A percentile compares a stretch with the other conserved stretches of the same genome.
These are phyloP conservation scores for Crocidura indochinensis DNA, from an alignment of 2,797 vertebrate species.

Conservation along the genomic window DNA sequence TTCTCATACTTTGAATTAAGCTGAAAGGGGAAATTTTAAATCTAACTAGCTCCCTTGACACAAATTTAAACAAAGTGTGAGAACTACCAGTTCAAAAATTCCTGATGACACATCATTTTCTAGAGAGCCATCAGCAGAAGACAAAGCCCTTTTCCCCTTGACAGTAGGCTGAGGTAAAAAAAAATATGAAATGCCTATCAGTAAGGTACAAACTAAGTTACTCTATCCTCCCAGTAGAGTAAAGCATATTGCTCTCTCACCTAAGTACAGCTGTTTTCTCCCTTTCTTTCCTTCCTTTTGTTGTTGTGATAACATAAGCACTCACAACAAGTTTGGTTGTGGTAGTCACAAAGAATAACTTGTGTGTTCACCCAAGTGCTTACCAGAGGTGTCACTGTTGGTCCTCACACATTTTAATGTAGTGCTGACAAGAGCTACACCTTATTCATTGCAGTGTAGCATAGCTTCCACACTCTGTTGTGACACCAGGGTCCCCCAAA, in stretches of 20 bases:
- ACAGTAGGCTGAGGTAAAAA: background rate
- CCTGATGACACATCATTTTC: background rate
- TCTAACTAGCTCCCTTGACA: conserved; percentile 41
- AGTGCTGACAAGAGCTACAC: too few species aligned
- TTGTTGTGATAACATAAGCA: too few species aligned
- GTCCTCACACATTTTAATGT: too few species aligned
- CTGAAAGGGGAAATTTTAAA: conserved; percentile 14
- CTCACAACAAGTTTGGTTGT: too few species aligned
- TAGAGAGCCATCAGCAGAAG: background rate
- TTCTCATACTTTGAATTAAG: conserved; percentile 32
- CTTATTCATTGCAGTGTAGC: too few species aligned
- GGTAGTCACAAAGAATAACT: too few species aligned
- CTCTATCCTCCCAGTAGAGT: background rate
- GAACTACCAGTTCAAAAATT: background rate
- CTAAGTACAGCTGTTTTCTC: background rate
- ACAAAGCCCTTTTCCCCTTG: background rate
- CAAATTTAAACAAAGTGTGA: conserved; percentile 54
- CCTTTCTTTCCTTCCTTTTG: too few species aligned
- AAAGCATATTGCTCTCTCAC: background rate
- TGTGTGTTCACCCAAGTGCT: too few species aligned
- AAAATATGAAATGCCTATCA: background rate
- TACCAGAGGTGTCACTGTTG: too few species aligned
- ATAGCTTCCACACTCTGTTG: too few species aligned
- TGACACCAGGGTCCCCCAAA: too few species aligned
- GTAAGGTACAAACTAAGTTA: too few species aligned